Base-by-base conservation (phyloP, 2,113 vertebrate species). In the Pseudopodoces humilis region DNA sequence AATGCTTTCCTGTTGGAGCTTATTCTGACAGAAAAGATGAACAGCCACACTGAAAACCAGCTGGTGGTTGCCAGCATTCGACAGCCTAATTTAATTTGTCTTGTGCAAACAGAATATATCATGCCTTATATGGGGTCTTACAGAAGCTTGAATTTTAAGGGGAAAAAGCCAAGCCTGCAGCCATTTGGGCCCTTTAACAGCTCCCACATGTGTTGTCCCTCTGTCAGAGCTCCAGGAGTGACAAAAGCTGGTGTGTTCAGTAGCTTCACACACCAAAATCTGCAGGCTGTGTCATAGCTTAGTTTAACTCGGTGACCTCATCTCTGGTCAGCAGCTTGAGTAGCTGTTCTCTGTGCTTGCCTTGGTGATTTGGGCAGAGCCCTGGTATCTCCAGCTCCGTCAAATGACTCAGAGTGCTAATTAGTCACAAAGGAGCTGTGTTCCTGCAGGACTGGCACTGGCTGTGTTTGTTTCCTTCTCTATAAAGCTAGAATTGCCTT, bases 361-460 rank as follows among this genome's bases (percentile, higher is more conserved):
- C 46, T 41, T 41, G 6, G 85, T 70, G 79, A 37, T 80, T 17
- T 43, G 31, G 81, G 55, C 0, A 0, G 87, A 68, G 52, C 83
- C 84, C 90, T 94, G 95, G 88, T 93, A 90, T 96, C 94, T 92
- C 46, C 68, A 39, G 85, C 85, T 93, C 92, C 2, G 0, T 43
- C 59, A 69, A 59, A 75, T 81, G 94, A 37, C 71, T 90, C 58
- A 30, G 70, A 5, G 10, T 72, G 31, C 78, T 80, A 52, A 90
- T 85, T 30, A 43, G 69, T 74, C 86, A 96, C 92, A 89, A 92
- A 92, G 69, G 86, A 95, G 80, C 85, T 0, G 3, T 94, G 92
- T 95, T 95, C 62, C 75, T 2, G 0, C 28, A 53, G 82, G 71
- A 55, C 71, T 72, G 85, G 82, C 43, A 3, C 63, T 86, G 53